Evolutionary conservation across 2,113 vertebrate genomes (phyloP).

Genomic region (rat (Rattus norvegicus)): DNA sequence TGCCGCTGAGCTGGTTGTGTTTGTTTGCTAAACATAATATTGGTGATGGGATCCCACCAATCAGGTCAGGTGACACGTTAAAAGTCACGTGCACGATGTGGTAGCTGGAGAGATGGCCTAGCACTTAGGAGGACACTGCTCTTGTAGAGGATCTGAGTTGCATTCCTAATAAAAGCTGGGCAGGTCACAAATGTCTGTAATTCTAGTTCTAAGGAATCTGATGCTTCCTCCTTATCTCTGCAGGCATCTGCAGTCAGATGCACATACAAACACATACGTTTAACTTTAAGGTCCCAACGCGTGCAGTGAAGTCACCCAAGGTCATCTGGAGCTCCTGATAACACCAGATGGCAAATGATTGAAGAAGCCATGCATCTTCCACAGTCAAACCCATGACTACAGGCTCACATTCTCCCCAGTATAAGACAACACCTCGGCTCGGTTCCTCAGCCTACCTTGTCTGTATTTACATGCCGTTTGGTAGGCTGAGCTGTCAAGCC

Average conservation of each 20-base stretch:
- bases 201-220: background rate
- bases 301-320: background rate
- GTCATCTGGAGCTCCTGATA: background rate
- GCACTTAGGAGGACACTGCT: background rate
- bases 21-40: background rate
- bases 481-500: rapidly evolving
- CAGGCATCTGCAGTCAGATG: background rate
- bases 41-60: rapidly evolving
- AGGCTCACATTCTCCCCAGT: background rate
- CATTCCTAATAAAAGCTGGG: no score
- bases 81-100: background rate
- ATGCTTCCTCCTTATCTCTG: background rate
- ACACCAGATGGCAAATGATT: no score
- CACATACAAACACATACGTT: background rate
- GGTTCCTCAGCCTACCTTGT: rapidly evolving
- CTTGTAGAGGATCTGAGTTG: background rate
- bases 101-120: background rate
- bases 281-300: background rate
- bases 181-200: background rate
- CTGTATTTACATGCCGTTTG: rapidly evolving
- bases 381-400: background rate
- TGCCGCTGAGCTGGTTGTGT: no score
- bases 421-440: rapidly evolving
- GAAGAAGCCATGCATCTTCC: background rate
- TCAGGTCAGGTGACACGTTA: background rate